A percentile compares a stretch with the other conserved stretches of the same genome.
phyloP scores from a whole-genome alignment of 2,888 invertebrate genomes.

The Cheilosia soror region DNA sequence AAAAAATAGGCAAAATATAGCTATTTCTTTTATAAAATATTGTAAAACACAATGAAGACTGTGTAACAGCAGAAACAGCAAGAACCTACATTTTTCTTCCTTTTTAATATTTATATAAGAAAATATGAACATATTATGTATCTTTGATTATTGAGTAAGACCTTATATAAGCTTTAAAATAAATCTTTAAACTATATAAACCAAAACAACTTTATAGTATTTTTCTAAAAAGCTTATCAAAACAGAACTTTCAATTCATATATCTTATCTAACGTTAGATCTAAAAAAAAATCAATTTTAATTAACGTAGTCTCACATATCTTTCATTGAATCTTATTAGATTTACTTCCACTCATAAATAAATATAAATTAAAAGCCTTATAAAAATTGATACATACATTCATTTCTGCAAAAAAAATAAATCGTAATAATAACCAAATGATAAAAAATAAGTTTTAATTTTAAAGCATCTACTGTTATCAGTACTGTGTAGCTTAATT shows the following conservation, averaged over 20 bases:
- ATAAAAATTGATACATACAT: conserved; percentile 27
- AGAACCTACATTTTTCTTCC: conserved; percentile 38
- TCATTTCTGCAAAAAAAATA: conserved; percentile 18
- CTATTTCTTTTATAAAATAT: conserved; percentile 11
- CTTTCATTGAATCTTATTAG: conserved; percentile 28
- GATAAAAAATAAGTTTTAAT: conserved; percentile 6
- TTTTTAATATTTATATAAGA: conserved; percentile 14
- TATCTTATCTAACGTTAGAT: conserved; percentile 15
- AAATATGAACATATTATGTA: neutral
- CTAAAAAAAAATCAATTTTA: conserved; percentile 22
- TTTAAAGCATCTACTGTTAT: conserved; percentile 29
- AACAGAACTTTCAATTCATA: conserved; percentile 10
- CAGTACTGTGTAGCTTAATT: conserved; percentile 32
- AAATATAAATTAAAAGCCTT: conserved; percentile 40
- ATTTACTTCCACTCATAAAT: conserved; percentile 28
- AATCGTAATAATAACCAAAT: neutral
- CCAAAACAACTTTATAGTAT: conserved; percentile 17
- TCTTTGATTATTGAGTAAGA: conserved; percentile 14
- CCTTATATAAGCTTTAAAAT: conserved; percentile 38
- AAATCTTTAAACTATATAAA: neutral
- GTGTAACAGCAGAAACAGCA: conserved; percentile 26
- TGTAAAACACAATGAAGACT: conserved; percentile 18
- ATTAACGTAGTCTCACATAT: conserved; percentile 58
- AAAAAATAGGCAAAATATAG: neutral
- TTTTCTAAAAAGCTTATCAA: conserved; percentile 35